Percentiles rank a stretch among this genome's conserved stretches.
Conservation (phyloP, 2,888 invertebrate species). For the Platycheirus albimanus region DNA sequence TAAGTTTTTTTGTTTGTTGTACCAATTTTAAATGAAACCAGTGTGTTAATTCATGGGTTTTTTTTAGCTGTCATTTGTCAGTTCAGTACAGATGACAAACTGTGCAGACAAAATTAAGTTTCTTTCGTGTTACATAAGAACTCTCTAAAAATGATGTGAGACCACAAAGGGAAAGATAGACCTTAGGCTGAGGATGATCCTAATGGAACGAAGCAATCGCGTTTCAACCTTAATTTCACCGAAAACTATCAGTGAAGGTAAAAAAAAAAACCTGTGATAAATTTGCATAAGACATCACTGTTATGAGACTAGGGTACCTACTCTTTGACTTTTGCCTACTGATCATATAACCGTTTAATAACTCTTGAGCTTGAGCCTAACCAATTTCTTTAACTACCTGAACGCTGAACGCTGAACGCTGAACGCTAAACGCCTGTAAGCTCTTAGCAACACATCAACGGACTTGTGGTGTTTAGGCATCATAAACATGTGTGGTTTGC, state of each 20-base stretch:
- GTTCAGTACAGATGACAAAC: not conserved
- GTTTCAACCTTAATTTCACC: constrained; percentile 10
- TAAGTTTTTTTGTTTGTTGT: too few species aligned
- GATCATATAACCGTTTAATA: constrained; percentile 60
- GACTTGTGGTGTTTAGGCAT: constrained; percentile 53
- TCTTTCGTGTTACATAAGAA: constrained; percentile 21
- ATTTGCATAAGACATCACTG: constrained; percentile 38
- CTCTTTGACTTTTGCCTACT: constrained; percentile 28
- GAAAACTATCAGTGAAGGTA: constrained; percentile 2
- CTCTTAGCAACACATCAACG: not conserved
- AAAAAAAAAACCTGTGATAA: constrained; percentile 12
- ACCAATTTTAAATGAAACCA: not conserved
- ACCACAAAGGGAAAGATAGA: not conserved
- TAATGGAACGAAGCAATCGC: not conserved
- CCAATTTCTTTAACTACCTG: constrained; percentile 40
- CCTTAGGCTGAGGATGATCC: constrained; percentile 1
- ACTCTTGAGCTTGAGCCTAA: constrained; percentile 6
- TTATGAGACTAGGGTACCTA: constrained; percentile 39
- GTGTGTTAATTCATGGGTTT: not conserved
- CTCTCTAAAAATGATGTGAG: not conserved
- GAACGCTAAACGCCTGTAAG: too few species aligned
- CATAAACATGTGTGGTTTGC: constrained; percentile 48
- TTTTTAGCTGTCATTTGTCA: not conserved
- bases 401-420: not conserved
- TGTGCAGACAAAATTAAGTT: not conserved